Conservation (phyloP, 1,140 invertebrate genomes). For the Cydia fagiglandana region DNA sequence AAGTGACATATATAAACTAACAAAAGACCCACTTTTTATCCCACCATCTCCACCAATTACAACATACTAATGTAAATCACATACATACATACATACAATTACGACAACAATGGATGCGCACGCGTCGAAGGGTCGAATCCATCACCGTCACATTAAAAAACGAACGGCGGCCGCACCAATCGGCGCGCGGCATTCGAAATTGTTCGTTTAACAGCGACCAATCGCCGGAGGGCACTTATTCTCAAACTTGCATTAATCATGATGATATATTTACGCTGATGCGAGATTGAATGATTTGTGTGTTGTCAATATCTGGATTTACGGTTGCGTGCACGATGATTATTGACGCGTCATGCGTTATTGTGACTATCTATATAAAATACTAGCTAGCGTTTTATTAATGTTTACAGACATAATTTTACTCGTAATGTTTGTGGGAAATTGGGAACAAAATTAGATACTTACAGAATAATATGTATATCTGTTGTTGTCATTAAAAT, state of each 20-base stretch:
- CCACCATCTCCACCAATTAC: not conserved
- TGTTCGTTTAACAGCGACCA: conserved; percentile 62
- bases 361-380: conserved; percentile 17
- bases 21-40: not conserved
- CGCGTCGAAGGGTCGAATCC: conserved; percentile 69
- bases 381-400: too few species aligned
- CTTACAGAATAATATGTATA: too few species aligned
- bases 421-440: not conserved
- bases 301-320: conserved; percentile 60
- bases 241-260: conserved; percentile 61
- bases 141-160: conserved; percentile 68
- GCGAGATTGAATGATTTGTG: conserved; percentile 71
- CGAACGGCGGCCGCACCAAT: conserved; percentile 57
- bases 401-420: not conserved
- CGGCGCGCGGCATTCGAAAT: conserved; percentile 62
- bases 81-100: conserved; percentile 38
- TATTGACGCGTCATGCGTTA: conserved; percentile 21
- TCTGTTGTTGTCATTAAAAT: not conserved
- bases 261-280: conserved; percentile 64
- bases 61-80: conserved; percentile 41
- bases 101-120: conserved; percentile 57
- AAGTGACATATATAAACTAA: too few species aligned
- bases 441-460: not conserved
- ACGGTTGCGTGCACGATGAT: conserved; percentile 58
- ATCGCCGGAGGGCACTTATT: conserved; percentile 61